Evolutionary conservation across 2,888 invertebrate genomes (phyloP).

Genomic region (Caenorhabditis sp.): DNA sequence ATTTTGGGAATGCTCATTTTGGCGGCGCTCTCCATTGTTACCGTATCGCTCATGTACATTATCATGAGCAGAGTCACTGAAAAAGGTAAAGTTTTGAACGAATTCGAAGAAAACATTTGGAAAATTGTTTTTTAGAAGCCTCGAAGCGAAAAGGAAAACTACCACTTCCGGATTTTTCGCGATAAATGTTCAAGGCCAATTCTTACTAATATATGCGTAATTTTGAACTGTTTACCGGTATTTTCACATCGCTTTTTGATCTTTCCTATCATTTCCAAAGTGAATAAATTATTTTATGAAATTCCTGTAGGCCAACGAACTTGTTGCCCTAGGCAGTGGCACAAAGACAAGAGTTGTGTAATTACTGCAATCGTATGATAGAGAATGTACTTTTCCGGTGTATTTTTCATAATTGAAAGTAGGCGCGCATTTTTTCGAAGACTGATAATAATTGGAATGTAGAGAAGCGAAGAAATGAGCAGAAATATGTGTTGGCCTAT

Average conservation of each 20-base stretch:
- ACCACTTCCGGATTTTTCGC: conserved; percentile 29
- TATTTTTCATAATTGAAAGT: background rate
- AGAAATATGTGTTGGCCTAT: background rate
- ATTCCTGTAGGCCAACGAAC: no score
- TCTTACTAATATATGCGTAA: background rate
- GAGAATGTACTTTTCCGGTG: background rate
- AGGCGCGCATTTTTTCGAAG: background rate
- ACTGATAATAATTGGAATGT: background rate
- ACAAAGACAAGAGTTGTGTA: no score
- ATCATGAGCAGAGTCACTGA: conserved; percentile 25
- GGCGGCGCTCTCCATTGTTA: conserved; percentile 20
- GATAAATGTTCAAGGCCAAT: conserved; percentile 1
- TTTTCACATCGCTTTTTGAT: background rate
- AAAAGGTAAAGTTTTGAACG: conserved; percentile 4
- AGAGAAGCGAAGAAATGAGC: background rate
- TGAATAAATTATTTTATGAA: no score
- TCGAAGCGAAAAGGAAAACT: conserved; percentile 2
- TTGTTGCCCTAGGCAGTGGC: no score
- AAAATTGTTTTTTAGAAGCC: conserved; percentile 13
- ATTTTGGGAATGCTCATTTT: conserved; percentile 30
- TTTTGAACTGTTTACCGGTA: conserved; percentile 18
- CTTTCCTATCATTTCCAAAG: no score
- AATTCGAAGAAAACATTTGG: background rate
- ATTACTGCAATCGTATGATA: no score
- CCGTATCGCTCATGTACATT: conserved; percentile 36